Conservation (phyloP, 1,140 invertebrate genomes). For the Scaptodrosophila lebanonensis region DNA sequence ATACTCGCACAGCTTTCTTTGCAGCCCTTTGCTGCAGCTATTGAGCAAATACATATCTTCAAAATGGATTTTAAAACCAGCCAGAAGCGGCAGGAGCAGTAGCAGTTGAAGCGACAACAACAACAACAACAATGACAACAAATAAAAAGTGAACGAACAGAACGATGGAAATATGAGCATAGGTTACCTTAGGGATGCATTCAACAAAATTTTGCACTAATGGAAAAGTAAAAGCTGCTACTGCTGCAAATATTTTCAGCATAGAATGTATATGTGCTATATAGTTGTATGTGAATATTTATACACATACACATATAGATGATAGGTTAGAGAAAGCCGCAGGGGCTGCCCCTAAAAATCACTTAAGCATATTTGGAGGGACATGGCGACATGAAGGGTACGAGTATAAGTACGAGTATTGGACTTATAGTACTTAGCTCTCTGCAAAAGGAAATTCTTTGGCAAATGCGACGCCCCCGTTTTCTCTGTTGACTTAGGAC, state of each 20-base stretch:
- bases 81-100: constrained; percentile 11
- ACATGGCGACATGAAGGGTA: no score
- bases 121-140: neutral
- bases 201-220: constrained; percentile 63
- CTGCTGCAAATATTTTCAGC: constrained; percentile 23
- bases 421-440: neutral
- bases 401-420: no score
- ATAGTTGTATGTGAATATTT: constrained; percentile 22
- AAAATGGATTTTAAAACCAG: constrained; percentile 65
- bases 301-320: constrained; percentile 28
- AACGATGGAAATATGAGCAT: constrained; percentile 45
- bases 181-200: constrained; percentile 65
- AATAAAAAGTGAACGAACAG: neutral
- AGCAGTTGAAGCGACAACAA: neutral
- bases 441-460: constrained; percentile 34
- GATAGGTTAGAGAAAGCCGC: constrained; percentile 18
- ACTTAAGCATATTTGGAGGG: constrained; percentile 36
- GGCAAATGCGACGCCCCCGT: constrained; percentile 24
- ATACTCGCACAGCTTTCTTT: constrained; percentile 39
- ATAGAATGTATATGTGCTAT: constrained; percentile 20
- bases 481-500: constrained; percentile 55
- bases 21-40: constrained; percentile 31
- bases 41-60: constrained; percentile 50
- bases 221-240: constrained; percentile 64
- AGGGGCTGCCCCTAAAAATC: constrained; percentile 34